These are phyloP conservation scores for Pseudomyrmex cubaensis DNA, from an alignment of 1,140 invertebrate species.

Conservation along the genomic window DNA sequence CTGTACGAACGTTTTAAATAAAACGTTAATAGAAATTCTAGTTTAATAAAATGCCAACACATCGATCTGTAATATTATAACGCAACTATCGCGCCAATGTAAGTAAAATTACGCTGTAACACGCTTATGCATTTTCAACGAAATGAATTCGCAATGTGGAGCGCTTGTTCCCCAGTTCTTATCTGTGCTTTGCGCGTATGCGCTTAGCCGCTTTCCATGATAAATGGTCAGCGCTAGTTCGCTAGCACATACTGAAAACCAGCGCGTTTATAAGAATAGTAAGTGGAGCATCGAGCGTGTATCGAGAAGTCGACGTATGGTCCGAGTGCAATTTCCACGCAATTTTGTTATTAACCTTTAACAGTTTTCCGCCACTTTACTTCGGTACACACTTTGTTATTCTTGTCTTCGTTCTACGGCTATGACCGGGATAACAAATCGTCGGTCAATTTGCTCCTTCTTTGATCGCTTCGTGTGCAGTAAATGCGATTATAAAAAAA, in stretches of 20 bases:
- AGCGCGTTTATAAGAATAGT: conserved; percentile 58
- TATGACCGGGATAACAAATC: background rate
- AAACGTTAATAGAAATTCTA: too few relatives aligned
- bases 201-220: conserved; percentile 1
- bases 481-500: background rate
- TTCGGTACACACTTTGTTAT: background rate
- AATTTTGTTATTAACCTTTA: conserved; percentile 25
- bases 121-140: background rate
- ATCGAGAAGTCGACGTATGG: conserved; percentile 52
- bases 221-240: conserved; percentile 37
- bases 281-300: conserved; percentile 65
- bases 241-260: conserved; percentile 9
- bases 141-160: background rate
- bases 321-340: conserved; percentile 35
- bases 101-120: conserved; percentile 15
- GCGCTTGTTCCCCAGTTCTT: conserved; percentile 30
- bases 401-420: background rate
- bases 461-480: background rate
- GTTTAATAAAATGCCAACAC: too few relatives aligned
- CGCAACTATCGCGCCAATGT: too few relatives aligned
- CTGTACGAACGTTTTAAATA: too few relatives aligned
- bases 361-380: background rate
- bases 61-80: too few relatives aligned
- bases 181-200: background rate
- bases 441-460: background rate